phyloP scores from a whole-genome alignment of 2,113 vertebrate species.

The Pipa parva region DNA sequence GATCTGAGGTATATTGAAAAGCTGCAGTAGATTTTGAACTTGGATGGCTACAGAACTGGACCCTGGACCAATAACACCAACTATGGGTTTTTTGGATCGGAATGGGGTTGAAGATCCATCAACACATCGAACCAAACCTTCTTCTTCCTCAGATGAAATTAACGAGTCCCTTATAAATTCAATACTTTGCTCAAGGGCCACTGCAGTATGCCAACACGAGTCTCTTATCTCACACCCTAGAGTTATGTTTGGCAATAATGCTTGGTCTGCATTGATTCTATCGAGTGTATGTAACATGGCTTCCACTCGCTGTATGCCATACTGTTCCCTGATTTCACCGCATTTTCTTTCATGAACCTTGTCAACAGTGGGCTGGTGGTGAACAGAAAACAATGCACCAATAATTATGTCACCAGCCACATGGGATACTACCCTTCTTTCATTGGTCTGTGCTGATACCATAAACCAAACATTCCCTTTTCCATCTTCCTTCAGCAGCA shows the following conservation, averaged over 20 bases:
- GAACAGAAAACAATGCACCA: constrained; percentile 93
- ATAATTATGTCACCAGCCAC: constrained; percentile 94
- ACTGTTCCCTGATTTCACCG: constrained; percentile 91
- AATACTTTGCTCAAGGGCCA: constrained; percentile 96
- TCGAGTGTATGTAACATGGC: constrained; percentile 95
- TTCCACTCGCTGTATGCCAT: constrained; percentile 96
- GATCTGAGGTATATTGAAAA: constrained; percentile 99
- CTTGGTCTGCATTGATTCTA: constrained; percentile 86
- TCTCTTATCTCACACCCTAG: constrained; percentile 96
- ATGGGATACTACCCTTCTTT: constrained; percentile 90
- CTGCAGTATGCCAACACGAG: constrained; percentile 96
- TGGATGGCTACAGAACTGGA: constrained; percentile 98
- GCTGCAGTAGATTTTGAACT: constrained; percentile 94
- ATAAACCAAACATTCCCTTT: constrained; percentile 57
- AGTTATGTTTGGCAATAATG: constrained; percentile 86
- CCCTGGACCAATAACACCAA: constrained; percentile 93
- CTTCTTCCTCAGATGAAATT: constrained; percentile 86
- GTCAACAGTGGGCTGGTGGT: constrained; percentile 94
- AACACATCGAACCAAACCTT: constrained; percentile 77
- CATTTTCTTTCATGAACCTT: constrained; percentile 97
- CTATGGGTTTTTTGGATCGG: constrained; percentile 91
- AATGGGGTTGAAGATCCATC: constrained; percentile 82
- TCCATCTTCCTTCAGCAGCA: constrained; percentile 67
- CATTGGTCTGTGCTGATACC: constrained; percentile 75
- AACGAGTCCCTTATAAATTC: constrained; percentile 97